These are phyloP conservation scores for Psylliodes chrysocephalus DNA, from an alignment of 2,888 invertebrate species.

Conservation along the genomic window DNA sequence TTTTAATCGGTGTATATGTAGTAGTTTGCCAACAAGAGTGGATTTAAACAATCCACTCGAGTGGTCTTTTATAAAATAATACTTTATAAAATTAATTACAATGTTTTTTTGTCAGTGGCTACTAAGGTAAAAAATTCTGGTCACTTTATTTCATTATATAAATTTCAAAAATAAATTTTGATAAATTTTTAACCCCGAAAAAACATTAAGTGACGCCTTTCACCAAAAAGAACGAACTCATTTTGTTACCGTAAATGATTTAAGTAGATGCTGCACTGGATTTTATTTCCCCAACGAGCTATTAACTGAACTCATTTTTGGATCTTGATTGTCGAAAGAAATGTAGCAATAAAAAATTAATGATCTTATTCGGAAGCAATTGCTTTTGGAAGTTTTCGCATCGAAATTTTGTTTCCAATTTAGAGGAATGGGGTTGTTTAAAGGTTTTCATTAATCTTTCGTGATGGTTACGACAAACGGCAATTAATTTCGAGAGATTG, in stretches of 20 bases:
- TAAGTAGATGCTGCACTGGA: constrained; percentile 32
- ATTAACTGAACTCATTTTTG: constrained; percentile 34
- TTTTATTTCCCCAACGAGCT: constrained; percentile 36
- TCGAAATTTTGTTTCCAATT: constrained; percentile 6
- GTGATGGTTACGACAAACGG: neutral
- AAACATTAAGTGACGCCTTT: too few relatives aligned
- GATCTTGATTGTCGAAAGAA: constrained; percentile 32
- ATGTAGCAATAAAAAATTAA: constrained; percentile 34
- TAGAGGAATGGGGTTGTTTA: neutral
- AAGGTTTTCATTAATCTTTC: constrained; percentile 9
- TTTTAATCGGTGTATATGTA: too few relatives aligned
- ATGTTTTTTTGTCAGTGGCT: too few relatives aligned
- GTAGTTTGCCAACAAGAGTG: too few relatives aligned
- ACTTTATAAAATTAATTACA: too few relatives aligned
- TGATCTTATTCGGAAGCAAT: constrained; percentile 32
- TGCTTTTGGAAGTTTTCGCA: constrained; percentile 31
- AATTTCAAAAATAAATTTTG: too few relatives aligned
- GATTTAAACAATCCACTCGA: too few relatives aligned
- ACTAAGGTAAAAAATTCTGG: too few relatives aligned
- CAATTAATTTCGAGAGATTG: neutral
- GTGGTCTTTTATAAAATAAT: too few relatives aligned
- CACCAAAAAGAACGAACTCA: neutral
- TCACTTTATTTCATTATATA: too few relatives aligned
- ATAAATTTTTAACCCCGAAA: too few relatives aligned
- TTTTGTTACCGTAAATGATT: constrained; percentile 32